phyloP scores from a whole-genome alignment of 92 coral and sea anemone species.

The Metridium senile region DNA sequence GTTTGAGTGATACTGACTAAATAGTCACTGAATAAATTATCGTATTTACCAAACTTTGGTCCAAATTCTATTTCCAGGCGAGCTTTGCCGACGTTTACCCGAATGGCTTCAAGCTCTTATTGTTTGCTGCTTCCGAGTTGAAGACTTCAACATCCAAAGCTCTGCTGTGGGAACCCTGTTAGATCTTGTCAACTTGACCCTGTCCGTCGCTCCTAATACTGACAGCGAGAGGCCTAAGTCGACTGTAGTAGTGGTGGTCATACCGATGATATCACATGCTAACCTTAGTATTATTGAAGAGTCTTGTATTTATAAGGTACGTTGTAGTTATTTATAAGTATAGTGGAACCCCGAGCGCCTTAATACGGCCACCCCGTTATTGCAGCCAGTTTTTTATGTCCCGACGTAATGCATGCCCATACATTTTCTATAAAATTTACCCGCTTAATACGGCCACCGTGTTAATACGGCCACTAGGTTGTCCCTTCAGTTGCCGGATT shows the following conservation, averaged over 20 bases:
- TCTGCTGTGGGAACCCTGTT: constrained; percentile 92
- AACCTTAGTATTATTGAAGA: constrained; percentile 76
- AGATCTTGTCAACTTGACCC: constrained; percentile 88
- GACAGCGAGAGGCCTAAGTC: constrained; percentile 60
- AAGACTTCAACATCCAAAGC: constrained; percentile 89
- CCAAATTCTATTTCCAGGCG: not conserved
- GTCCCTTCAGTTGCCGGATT: too few relatives aligned
- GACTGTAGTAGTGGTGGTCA: constrained; percentile 85
- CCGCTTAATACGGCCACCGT: too few relatives aligned
- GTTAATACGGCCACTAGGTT: too few relatives aligned
- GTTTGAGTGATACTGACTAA: too few relatives aligned
- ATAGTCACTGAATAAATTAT: too few relatives aligned
- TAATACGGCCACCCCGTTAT: too few relatives aligned
- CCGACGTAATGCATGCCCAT: too few relatives aligned
- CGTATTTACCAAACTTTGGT: too few relatives aligned
- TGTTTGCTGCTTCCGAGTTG: constrained; percentile 83
- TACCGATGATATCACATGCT: constrained; percentile 91
- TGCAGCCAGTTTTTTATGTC: too few relatives aligned
- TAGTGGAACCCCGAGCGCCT: not conserved
- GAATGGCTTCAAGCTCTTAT: constrained; percentile 92
- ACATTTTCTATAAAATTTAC: too few relatives aligned
- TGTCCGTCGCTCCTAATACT: constrained; percentile 78
- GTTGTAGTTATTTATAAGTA: not conserved
- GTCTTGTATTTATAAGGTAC: constrained; percentile 91
- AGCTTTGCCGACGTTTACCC: constrained; percentile 54